These are phyloP conservation scores for Ciconia stormi DNA, from an alignment of 2,113 vertebrate species.

Conservation along the genomic window DNA sequence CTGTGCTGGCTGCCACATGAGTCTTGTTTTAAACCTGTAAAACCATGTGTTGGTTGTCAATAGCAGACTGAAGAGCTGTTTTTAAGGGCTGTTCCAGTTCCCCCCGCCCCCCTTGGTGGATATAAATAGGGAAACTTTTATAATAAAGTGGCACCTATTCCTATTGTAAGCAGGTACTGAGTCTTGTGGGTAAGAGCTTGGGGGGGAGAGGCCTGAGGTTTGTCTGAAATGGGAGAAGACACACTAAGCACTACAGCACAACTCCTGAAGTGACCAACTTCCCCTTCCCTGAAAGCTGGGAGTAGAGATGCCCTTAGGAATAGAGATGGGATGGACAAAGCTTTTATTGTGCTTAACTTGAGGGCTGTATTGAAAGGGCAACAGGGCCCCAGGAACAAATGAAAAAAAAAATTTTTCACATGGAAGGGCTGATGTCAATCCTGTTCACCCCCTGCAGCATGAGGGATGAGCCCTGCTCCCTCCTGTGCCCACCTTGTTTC, in stretches of 20 bases:
- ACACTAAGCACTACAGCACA: rapidly evolving
- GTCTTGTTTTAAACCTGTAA: neutral
- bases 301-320: neutral
- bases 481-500: too few species aligned
- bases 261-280: rapidly evolving
- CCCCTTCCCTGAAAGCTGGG: neutral
- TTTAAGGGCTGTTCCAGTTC: neutral
- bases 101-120: too few species aligned
- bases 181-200: neutral
- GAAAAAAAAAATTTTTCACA: neutral
- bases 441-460: rapidly evolving
- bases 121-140: rapidly evolving
- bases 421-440: rapidly evolving
- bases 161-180: neutral
- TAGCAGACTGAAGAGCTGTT: neutral
- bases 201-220: neutral
- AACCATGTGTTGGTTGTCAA: rapidly evolving
- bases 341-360: too few species aligned
- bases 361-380: neutral
- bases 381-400: too few species aligned
- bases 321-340: rapidly evolving
- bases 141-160: rapidly evolving
- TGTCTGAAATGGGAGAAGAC: neutral
- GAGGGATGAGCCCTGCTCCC: neutral
- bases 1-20: rapidly evolving